Evolutionary conservation across 2,888 invertebrate genomes (phyloP).

Genomic region (Torymus aiolomorphi): DNA sequence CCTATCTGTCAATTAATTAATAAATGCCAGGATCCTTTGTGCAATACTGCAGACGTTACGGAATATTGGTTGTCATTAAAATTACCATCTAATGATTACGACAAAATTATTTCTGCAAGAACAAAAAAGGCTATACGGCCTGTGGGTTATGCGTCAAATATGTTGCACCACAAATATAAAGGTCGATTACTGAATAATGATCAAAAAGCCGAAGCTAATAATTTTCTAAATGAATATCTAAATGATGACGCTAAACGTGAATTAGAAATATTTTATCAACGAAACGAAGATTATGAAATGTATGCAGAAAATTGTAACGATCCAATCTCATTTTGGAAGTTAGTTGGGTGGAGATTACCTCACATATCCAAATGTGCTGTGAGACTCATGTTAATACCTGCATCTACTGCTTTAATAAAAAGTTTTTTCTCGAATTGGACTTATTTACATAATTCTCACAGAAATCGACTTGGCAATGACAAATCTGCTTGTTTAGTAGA

Average conservation of each 20-base stretch:
- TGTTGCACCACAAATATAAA: not conserved
- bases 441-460: not conserved
- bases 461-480: not conserved
- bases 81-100: not conserved
- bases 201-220: not conserved
- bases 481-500: not conserved
- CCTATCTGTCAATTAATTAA: constrained; percentile 8
- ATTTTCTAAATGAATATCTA: not conserved
- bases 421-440: not conserved
- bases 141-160: not conserved
- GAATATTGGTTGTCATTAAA: not conserved
- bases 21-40: constrained; percentile 10
- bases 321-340: not conserved
- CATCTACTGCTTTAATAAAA: not conserved
- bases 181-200: not conserved
- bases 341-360: not conserved
- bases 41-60: constrained; percentile 1
- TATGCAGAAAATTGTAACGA: not conserved
- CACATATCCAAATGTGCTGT: not conserved
- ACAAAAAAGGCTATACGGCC: not conserved
- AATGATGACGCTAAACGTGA: not conserved
- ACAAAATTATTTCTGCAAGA: not conserved
- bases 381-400: not conserved
- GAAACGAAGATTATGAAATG: not conserved
- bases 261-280: not conserved